Conservation (phyloP, 2,113 vertebrate genomes). For the pig (Sus scrofa) region DNA sequence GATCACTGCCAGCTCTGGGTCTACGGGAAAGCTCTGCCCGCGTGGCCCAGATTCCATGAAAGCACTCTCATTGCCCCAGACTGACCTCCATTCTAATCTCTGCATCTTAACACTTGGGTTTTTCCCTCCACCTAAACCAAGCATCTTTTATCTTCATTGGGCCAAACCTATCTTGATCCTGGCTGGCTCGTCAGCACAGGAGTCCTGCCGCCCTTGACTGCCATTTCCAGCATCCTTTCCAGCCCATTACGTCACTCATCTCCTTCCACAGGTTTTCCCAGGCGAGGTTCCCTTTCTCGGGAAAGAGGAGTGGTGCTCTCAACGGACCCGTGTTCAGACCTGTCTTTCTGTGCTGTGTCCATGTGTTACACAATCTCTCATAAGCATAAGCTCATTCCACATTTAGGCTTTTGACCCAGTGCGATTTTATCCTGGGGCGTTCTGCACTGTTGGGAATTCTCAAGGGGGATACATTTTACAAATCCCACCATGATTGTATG, state of each 20-base stretch:
- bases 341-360: background rate
- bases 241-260: constrained; percentile 19
- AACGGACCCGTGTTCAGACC: background rate
- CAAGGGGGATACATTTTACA: background rate
- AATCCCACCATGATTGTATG: background rate
- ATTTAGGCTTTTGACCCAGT: background rate
- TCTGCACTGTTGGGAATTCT: background rate
- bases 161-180: constrained; percentile 27
- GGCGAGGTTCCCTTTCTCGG: constrained; percentile 16
- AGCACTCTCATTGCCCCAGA: background rate
- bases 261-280: background rate
- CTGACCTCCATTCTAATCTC: background rate
- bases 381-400: background rate
- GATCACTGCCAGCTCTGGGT: background rate
- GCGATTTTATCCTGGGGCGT: background rate
- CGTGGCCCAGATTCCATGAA: background rate
- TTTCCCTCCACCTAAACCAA: constrained; percentile 55
- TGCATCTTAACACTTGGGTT: constrained; percentile 54
- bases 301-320: constrained; percentile 33
- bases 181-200: background rate
- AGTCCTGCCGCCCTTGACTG: constrained; percentile 43
- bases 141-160: constrained; percentile 48
- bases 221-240: background rate
- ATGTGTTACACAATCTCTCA: background rate
- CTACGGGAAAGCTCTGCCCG: background rate